Evolutionary conservation across 2,797 vertebrate species (phyloP), one percentile per base, ranked within the genome.

Genomic region (Psittacula derbiana): DNA sequence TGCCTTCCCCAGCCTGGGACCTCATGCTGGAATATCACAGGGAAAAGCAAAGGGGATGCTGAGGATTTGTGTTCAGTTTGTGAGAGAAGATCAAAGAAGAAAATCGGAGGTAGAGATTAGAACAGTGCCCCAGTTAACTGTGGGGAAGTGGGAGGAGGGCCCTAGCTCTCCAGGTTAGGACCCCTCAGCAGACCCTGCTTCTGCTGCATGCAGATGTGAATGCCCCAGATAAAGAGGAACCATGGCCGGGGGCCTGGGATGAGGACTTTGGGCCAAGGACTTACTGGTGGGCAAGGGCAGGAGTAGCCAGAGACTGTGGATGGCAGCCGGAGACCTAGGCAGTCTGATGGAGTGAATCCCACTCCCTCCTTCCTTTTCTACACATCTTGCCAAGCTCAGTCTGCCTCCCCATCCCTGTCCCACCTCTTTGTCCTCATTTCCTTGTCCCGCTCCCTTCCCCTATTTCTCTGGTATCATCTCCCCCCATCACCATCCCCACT

Each of bases 21-120:
- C 69, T 72, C n/a, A 12, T 4, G 11, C n/a, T 72, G 75, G 66
- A 86, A 43, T 87, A 89, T 55, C 17, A 4, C 47, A 36, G 38
- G 47, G 78, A 5, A 85, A 72, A 93, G 69, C 4, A 7, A 78
- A 91, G 61, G 52, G 55, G 38, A 31, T 66, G 40, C 84, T 75
- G 86, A 95, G 78, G 80, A 81, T 94, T 96, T 96, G 78, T 92
- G 92, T 73, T 92, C 79, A 79, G 44, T 93, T 96, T 94, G 87
- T 2, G 80, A 96, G 78, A 96, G 88, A 92, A 90, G 93, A 93
- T 94, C 95, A 96, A 91, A 96, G 57, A 83, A 92, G 83, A 93
- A 96, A 95, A 96, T 62, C 88, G 81, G 88, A 96, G 82, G 92
- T 81, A 90, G 88, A 95, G 92, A 96, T 96, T 86, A 90, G 86